These are phyloP conservation scores for Cerceris ruficornis DNA, from an alignment of 2,888 invertebrate genomes.

Conservation along the genomic window DNA sequence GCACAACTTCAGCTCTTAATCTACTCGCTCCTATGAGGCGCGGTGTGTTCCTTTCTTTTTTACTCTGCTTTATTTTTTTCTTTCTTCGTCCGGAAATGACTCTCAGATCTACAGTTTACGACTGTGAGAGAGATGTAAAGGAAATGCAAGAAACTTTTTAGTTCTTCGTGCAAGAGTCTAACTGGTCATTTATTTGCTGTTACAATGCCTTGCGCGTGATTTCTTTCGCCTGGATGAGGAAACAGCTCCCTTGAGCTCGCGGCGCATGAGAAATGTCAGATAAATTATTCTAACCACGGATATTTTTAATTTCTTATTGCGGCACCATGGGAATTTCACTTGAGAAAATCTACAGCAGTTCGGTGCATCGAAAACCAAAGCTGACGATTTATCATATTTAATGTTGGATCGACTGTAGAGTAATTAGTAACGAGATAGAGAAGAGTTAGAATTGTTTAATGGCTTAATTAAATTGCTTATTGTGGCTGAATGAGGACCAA, in stretches of 20 bases:
- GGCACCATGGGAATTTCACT: background rate
- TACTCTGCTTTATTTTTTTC: background rate
- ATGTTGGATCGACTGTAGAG: too few relatives aligned
- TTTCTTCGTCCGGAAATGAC: slow-evolving; percentile 1
- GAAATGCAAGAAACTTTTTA: background rate
- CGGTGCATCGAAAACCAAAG: too few relatives aligned
- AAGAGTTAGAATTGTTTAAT: too few relatives aligned
- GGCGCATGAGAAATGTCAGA: slow-evolving; percentile 29
- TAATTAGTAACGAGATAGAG: too few relatives aligned
- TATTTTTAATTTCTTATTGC: background rate
- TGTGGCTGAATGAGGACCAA: too few relatives aligned
- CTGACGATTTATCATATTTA: too few relatives aligned
- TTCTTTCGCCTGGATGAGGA: slow-evolving; percentile 4
- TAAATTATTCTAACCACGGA: slow-evolving; percentile 34
- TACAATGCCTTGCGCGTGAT: slow-evolving; percentile 2
- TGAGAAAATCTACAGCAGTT: background rate
- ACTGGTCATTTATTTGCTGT: slow-evolving; percentile 12
- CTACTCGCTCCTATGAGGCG: background rate
- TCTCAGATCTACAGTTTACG: background rate
- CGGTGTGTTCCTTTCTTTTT: background rate
- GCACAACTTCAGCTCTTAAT: background rate
- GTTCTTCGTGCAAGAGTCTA: background rate
- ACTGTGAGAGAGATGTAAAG: background rate
- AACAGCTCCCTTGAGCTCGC: background rate
- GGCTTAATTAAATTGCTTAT: too few relatives aligned